Evolutionary conservation across 2,888 invertebrate species (phyloP).

Genomic region (Pterostichus niger): DNA sequence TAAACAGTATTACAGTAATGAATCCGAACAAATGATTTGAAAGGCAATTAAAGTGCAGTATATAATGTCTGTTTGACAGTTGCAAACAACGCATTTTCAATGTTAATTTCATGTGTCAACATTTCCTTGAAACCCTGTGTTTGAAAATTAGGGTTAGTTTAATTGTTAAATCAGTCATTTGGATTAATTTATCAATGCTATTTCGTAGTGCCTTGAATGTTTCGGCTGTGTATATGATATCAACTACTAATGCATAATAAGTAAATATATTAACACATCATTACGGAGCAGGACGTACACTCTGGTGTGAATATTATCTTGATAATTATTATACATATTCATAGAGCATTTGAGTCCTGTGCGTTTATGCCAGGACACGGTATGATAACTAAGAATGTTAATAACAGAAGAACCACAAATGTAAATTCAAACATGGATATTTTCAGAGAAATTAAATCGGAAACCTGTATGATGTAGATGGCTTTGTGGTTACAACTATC

Average conservation of each 20-base stretch:
- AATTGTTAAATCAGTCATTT: conserved; percentile 2
- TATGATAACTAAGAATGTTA: conserved; percentile 29
- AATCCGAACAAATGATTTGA: too few relatives aligned
- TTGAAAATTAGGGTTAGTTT: conserved; percentile 12
- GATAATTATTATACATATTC: conserved; percentile 35
- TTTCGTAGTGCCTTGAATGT: conserved; percentile 5
- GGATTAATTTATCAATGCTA: not conserved
- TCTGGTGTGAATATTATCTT: conserved; percentile 19
- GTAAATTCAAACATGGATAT: conserved; percentile 32
- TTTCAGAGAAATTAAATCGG: conserved; percentile 23
- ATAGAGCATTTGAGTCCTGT: conserved; percentile 15
- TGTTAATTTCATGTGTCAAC: conserved; percentile 17
- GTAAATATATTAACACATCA: conserved; percentile 33
- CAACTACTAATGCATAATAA: conserved; percentile 14
- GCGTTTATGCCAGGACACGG: not conserved
- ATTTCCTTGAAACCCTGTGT: not conserved
- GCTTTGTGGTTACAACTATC: too few relatives aligned
- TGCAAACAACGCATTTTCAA: conserved; percentile 13
- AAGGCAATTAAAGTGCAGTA: too few relatives aligned
- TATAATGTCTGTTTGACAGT: conserved; percentile 18
- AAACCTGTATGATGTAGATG: not conserved
- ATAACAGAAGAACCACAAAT: conserved; percentile 39
- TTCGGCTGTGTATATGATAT: not conserved
- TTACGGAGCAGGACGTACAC: not conserved
- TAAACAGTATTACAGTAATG: too few relatives aligned